Evolutionary conservation across 2,888 invertebrate species (phyloP).

Genomic region (Ormia ochracea): DNA sequence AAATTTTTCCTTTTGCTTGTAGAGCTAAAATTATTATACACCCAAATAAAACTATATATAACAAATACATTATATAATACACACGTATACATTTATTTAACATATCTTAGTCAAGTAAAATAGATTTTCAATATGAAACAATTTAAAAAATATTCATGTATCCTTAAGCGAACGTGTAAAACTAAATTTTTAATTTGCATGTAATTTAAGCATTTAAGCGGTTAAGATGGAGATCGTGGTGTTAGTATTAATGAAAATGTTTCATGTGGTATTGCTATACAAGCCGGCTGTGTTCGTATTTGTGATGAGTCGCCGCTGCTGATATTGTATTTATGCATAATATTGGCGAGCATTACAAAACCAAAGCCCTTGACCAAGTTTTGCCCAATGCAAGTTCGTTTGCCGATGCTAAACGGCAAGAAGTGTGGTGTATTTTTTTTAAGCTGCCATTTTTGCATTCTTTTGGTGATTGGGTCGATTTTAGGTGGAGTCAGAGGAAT

Average conservation of each 20-base stretch:
- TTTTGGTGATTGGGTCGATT: constrained; percentile 8
- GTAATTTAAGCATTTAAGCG: neutral
- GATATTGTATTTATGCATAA: constrained; percentile 84
- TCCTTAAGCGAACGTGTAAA: neutral
- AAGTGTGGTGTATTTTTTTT: constrained; percentile 83
- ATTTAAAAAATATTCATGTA: neutral
- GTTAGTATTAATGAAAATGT: constrained; percentile 82
- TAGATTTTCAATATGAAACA: neutral
- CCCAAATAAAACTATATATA: no score
- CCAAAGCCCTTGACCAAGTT: constrained; percentile 86
- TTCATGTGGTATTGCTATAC: constrained; percentile 85
- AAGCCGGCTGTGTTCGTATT: constrained; percentile 82
- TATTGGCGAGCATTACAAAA: constrained; percentile 84
- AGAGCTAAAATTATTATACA: no score
- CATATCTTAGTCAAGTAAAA: no score
- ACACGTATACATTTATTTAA: no score
- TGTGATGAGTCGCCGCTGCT: constrained; percentile 78
- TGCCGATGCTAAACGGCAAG: constrained; percentile 90
- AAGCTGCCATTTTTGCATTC: constrained; percentile 70
- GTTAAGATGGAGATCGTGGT: constrained; percentile 8
- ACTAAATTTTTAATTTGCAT: neutral
- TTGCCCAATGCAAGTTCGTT: constrained; percentile 91
- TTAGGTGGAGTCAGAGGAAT: constrained; percentile 62
- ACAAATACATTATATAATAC: no score
- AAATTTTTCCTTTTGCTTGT: no score